Conservation (phyloP, 2,113 vertebrate genomes). For the Hirundichthys speculiger region DNA sequence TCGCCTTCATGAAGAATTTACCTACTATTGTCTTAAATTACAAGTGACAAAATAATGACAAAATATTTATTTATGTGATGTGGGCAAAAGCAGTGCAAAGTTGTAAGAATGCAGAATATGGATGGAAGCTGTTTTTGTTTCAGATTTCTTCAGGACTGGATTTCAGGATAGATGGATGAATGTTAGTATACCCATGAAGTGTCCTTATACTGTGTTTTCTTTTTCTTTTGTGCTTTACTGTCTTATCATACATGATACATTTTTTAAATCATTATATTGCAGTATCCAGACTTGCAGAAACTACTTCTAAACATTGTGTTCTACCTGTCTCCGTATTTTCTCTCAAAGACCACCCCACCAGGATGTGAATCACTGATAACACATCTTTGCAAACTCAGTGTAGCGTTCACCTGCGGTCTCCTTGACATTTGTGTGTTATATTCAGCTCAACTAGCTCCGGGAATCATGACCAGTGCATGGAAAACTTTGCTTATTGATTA, state of each 20-base stretch:
- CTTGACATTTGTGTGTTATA: conserved; percentile 10
- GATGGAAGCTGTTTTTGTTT: too few species aligned
- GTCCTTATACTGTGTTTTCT: not conserved
- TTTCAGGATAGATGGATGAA: too few species aligned
- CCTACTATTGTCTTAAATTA: too few species aligned
- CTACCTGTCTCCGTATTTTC: conserved; percentile 1
- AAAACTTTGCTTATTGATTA: not conserved
- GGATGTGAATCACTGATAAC: conserved; percentile 15
- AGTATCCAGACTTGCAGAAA: not conserved
- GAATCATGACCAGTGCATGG: not conserved
- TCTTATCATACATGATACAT: not conserved
- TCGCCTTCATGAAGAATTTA: too few species aligned
- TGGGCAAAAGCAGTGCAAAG: too few species aligned
- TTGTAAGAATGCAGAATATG: too few species aligned
- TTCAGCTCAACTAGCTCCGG: not conserved
- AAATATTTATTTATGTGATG: too few species aligned
- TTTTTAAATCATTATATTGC: not conserved
- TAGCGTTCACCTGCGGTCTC: conserved; percentile 1
- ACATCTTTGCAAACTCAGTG: conserved; percentile 12
- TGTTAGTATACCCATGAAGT: too few species aligned
- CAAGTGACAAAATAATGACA: too few species aligned
- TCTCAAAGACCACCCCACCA: conserved; percentile 3
- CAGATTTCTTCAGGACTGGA: too few species aligned
- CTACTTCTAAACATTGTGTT: not conserved
- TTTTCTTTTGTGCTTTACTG: not conserved